These are phyloP conservation scores for Calyptomena viridis DNA, from an alignment of 2,113 vertebrate genomes.

Conservation along the genomic window DNA sequence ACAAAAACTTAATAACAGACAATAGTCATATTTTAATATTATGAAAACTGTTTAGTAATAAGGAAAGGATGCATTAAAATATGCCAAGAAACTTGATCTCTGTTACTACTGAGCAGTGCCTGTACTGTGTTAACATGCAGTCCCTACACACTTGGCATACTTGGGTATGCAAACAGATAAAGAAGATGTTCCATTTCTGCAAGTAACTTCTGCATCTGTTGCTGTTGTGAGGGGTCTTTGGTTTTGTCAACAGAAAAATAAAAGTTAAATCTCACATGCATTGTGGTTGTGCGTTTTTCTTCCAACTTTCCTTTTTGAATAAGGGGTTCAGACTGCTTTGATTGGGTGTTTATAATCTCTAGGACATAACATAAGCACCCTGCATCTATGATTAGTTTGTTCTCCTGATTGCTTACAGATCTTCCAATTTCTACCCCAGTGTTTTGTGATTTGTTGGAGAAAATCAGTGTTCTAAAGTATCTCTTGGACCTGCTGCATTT, in stretches of 20 bases:
- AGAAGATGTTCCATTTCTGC: background rate
- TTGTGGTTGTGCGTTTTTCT: background rate
- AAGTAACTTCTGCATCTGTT: slow-evolving; percentile 6
- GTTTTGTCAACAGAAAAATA: slow-evolving; percentile 51
- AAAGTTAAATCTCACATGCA: background rate
- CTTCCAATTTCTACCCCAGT: background rate
- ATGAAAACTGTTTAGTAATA: slow-evolving; percentile 26
- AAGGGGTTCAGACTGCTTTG: background rate
- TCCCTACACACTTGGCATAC: background rate
- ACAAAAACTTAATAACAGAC: background rate
- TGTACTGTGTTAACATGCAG: slow-evolving; percentile 32
- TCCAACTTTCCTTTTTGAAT: background rate
- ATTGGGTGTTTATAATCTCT: background rate
- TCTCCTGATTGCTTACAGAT: background rate
- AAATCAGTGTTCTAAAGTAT: background rate
- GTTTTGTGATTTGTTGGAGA: background rate
- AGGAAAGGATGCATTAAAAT: slow-evolving; percentile 25
- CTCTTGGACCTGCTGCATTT: background rate
- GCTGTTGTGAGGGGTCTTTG: slow-evolving; percentile 41
- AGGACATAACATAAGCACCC: background rate
- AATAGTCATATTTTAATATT: background rate
- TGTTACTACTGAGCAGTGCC: slow-evolving; percentile 62
- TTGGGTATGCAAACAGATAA: background rate
- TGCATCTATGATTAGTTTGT: background rate
- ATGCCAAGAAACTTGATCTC: slow-evolving; percentile 35